Evolutionary conservation across 2,797 vertebrate species (phyloP).

Genomic region (Sus cebifrons): DNA sequence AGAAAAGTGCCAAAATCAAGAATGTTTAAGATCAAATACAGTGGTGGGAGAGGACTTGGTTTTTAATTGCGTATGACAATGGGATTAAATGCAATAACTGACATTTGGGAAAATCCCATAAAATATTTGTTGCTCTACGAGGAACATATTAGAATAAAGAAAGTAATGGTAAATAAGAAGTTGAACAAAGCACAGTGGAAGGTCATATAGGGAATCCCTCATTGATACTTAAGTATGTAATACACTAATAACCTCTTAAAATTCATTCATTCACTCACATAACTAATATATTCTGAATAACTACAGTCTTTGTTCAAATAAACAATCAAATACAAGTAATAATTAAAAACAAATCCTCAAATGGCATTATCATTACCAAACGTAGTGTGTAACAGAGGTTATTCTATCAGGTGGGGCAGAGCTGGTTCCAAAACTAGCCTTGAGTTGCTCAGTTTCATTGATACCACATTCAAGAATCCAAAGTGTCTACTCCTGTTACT

Average conservation of each 20-base stretch:
- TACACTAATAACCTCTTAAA: background rate
- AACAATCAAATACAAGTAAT: background rate
- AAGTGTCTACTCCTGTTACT: background rate
- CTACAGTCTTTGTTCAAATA: background rate
- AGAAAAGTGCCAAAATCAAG: background rate
- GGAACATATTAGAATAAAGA: background rate
- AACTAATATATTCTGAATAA: background rate
- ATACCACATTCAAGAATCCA: background rate
- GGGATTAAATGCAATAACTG: background rate
- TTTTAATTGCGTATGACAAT: background rate
- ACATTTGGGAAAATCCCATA: background rate
- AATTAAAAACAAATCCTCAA: background rate
- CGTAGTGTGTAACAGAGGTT: background rate
- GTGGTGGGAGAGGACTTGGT: background rate
- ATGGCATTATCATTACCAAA: background rate
- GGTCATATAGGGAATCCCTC: background rate
- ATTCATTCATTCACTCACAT: background rate
- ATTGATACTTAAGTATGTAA: background rate
- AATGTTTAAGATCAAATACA: background rate
- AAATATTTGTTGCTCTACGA: background rate
- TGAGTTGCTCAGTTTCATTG: background rate
- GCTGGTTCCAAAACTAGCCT: background rate
- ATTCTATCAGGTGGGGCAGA: background rate
- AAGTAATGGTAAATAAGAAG: background rate
- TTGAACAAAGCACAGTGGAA: background rate